Evolutionary conservation across 2,888 invertebrate species (phyloP).

Genomic region (Acleris sparsana): DNA sequence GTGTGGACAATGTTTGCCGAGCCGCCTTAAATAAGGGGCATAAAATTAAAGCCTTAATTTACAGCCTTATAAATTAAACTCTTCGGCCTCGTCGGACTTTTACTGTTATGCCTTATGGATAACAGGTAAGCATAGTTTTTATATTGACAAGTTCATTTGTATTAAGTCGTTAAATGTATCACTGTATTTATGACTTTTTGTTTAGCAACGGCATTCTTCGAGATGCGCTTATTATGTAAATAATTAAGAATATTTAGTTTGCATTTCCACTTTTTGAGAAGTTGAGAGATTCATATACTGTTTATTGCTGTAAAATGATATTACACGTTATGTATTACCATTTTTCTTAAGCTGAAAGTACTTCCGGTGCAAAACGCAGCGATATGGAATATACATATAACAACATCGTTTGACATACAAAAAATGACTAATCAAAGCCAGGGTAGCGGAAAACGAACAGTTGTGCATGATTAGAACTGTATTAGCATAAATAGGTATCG

Average conservation of each 20-base stretch:
- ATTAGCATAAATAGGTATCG: conserved; percentile 54
- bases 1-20: conserved; percentile 49
- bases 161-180: conserved; percentile 14
- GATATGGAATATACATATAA: no score
- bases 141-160: conserved; percentile 26
- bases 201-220: neutral
- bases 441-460: conserved; percentile 52
- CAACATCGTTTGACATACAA: no score
- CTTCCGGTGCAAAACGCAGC: no score
- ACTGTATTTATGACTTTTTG: conserved; percentile 2
- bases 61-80: conserved; percentile 56
- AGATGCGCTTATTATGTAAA: neutral
- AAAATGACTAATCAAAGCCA: neutral
- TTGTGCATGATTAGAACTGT: conserved; percentile 48
- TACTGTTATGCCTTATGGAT: conserved; percentile 38
- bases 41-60: conserved; percentile 61
- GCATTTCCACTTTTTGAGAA: no score
- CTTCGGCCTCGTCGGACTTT: conserved; percentile 44
- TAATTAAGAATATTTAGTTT: no score
- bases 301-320: no score
- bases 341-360: no score
- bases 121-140: conserved; percentile 32
- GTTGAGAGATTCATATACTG: no score
- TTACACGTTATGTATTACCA: no score
- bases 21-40: conserved; percentile 57